Base-by-base conservation (phyloP, 2,797 vertebrate species). In the Linurgus olivaceus region DNA sequence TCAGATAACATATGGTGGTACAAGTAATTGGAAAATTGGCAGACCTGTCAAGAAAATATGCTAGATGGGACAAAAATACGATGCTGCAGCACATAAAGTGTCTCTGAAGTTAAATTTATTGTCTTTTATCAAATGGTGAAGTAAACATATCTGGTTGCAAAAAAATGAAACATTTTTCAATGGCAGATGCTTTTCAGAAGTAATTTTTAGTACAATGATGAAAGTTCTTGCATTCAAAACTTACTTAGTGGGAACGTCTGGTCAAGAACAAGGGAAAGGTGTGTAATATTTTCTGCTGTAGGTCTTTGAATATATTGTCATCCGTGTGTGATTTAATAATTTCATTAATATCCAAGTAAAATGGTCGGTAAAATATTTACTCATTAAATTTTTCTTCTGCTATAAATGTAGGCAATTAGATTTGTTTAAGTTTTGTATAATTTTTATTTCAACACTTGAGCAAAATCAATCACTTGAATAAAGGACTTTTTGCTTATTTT, bases 1-100 rank as follows among this genome's bases (percentile, higher is more conserved):
- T 98, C 98, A 95, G 97, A 99, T 99, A 99, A 99, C 98, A 97
- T 98, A 99, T 98, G 98, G 98, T 94, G 93, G 98, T 98, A 98
- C 98, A 98, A 98, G 98, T 99, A 99, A 99, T 99, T 99, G 99
- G 98, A 99, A 99, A 99, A 99, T 99, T 99, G 99, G 98, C 98
- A 98, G 98, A 97, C 97, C 98, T 98, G 98, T 99, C 98, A 98
- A 98, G 97, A 98, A 98, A 98, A 98, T 98, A 98, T 99, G 98
- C 98, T 99, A 97, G 98, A 99, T 98, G 98, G 98, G 97, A 98
- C 97, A 94, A 97, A 98, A 98, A 98, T 98, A 97, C 72, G 96
- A 97, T 97, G 97, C 81, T 92, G 96, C 94, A 97, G 98, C 98
- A 98, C 98, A 98, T 97, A 97, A 98, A 98, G 96, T 98, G 97